Conservation (phyloP, 2,888 invertebrate species). For the Brachyopa scutellaris region DNA sequence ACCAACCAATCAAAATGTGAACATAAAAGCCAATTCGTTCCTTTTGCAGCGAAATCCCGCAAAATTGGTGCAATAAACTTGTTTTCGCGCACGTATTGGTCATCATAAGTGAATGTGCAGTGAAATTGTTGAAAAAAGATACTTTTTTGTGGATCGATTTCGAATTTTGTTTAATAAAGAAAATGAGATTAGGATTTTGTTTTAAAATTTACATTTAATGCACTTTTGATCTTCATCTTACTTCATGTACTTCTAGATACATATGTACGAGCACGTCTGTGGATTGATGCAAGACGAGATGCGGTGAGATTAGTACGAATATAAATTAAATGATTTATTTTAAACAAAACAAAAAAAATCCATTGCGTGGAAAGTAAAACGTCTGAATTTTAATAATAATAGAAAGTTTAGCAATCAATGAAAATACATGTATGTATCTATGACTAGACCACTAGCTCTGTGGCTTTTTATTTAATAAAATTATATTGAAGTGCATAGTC, state of each 20-base stretch:
- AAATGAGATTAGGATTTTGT: too few species aligned
- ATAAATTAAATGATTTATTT: slow-evolving; percentile 12
- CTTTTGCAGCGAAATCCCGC: neutral
- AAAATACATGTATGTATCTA: too few species aligned
- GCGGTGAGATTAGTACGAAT: slow-evolving; percentile 4
- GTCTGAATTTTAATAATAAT: slow-evolving; percentile 17
- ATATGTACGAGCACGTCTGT: too few species aligned
- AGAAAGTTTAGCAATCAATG: slow-evolving; percentile 30
- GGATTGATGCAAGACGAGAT: slow-evolving; percentile 51
- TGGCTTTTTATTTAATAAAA: too few species aligned
- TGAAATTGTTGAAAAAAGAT: neutral
- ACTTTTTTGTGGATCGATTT: neutral
- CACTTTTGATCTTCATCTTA: too few species aligned
- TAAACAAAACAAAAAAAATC: too few species aligned
- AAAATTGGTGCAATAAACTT: neutral
- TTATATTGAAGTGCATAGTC: too few species aligned
- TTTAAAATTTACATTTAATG: neutral
- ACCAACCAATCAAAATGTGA: neutral
- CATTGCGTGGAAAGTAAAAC: slow-evolving; percentile 22
- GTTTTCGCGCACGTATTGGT: neutral
- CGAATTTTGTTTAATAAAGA: neutral
- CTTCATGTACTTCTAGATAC: too few species aligned
- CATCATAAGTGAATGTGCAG: slow-evolving; percentile 1
- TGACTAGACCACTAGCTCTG: slow-evolving; percentile 11
- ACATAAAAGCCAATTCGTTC: neutral